A percentile compares a stretch with the other conserved stretches of the same genome.
Conservation (phyloP, 2,113 vertebrate species). For the Lontra canadensis region DNA sequence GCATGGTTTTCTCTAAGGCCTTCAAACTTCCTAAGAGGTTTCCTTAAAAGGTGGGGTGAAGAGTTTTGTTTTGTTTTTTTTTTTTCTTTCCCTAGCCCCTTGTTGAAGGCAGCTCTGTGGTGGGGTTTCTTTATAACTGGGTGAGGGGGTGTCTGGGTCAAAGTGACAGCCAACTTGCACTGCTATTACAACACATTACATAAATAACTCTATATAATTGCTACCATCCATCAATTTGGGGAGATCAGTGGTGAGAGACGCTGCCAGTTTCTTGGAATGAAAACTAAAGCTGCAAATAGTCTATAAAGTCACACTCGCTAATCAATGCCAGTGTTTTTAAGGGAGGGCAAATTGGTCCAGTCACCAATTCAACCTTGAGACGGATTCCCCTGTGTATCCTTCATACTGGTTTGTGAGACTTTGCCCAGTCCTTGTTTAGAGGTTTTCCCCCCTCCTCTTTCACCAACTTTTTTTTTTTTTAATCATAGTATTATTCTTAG, state of each 20-base stretch:
- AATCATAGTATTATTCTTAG: neutral
- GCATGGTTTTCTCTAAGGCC: constrained; percentile 36
- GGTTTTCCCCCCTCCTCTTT: neutral
- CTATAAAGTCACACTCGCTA: constrained; percentile 23
- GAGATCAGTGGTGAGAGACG: constrained; percentile 80
- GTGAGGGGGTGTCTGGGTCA: constrained; percentile 63
- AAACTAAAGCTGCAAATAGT: constrained; percentile 56
- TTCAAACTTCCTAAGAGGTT: constrained; percentile 47
- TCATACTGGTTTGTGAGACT: neutral
- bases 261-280: constrained; percentile 78
- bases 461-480: neutral
- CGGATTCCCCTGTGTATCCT: constrained; percentile 63
- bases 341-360: constrained; percentile 58
- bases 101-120: constrained; percentile 54
- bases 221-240: constrained; percentile 79
- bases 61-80: neutral
- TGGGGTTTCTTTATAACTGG: constrained; percentile 62
- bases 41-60: constrained; percentile 11
- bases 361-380: constrained; percentile 45
- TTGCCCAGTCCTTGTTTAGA: neutral
- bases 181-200: constrained; percentile 77
- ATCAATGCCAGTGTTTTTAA: constrained; percentile 73
- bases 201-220: constrained; percentile 80
- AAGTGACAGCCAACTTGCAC: constrained; percentile 64
- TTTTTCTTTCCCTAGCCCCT: neutral